These are phyloP conservation scores for Turnix velox DNA, from an alignment of 2,113 vertebrate genomes.

Conservation along the genomic window DNA sequence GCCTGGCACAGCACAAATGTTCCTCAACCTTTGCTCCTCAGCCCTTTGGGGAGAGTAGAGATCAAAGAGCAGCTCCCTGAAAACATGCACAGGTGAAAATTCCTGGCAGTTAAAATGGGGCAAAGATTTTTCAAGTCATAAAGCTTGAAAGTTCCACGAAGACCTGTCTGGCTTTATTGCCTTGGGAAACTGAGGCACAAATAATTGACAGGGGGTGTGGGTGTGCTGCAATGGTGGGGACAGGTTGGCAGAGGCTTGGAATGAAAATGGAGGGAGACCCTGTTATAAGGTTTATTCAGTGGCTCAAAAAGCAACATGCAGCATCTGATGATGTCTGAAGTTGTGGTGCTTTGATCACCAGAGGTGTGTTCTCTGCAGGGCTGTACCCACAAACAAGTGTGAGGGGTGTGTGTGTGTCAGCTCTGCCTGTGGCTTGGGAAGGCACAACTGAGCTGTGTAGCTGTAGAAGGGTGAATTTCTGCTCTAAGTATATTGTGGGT, in stretches of 20 bases:
- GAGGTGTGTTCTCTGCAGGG: neutral
- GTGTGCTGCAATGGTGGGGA: neutral
- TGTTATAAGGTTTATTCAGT: accelerated
- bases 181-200: accelerated
- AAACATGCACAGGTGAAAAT: neutral
- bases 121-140: neutral
- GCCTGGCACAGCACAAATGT: neutral
- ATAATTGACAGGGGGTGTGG: accelerated
- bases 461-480: neutral
- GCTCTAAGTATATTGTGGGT: neutral
- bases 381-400: neutral
- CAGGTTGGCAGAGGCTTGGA: neutral
- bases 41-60: neutral
- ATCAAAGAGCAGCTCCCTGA: neutral
- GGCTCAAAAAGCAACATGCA: neutral
- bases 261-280: neutral
- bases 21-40: neutral
- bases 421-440: neutral
- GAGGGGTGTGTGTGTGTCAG: no score
- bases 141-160: neutral
- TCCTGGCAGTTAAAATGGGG: neutral
- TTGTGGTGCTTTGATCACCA: neutral
- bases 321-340: neutral
- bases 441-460: neutral
- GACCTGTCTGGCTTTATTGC: neutral